Conservation (phyloP, 2,113 vertebrate species). For the Pedetes capensis region DNA sequence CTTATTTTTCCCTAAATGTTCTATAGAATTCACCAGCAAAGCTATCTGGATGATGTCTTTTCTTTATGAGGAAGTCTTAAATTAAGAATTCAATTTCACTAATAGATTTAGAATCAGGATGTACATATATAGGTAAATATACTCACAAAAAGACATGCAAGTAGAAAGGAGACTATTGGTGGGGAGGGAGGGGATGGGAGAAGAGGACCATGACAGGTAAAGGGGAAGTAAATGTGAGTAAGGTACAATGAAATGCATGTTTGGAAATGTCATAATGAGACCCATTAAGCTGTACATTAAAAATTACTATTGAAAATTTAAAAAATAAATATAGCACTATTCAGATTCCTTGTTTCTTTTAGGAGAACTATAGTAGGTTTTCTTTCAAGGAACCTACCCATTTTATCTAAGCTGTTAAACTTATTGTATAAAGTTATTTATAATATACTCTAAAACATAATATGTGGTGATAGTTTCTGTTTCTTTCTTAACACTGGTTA, state of each 20-base stretch:
- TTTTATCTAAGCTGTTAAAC: background rate
- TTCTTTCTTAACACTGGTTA: background rate
- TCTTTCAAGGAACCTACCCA: background rate
- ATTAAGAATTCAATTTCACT: background rate
- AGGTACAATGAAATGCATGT: too few species aligned
- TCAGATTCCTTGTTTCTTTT: conserved; percentile 36
- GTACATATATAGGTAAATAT: too few species aligned
- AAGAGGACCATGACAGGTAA: too few species aligned
- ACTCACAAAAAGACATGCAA: too few species aligned
- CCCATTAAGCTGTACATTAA: too few species aligned
- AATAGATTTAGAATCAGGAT: background rate
- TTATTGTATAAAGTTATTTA: background rate
- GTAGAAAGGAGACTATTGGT: too few species aligned
- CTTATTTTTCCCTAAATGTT: conserved; percentile 8
- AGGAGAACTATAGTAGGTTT: background rate
- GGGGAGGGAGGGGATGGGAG: too few species aligned
- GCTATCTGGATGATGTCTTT: background rate
- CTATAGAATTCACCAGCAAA: background rate
- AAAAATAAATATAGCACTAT: background rate
- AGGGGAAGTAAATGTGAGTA: too few species aligned
- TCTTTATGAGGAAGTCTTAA: background rate
- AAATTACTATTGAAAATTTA: too few species aligned
- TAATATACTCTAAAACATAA: background rate
- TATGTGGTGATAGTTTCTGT: background rate
- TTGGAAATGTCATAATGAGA: too few species aligned